Evolutionary conservation across 2,797 vertebrate species (phyloP).

Genomic region (Xiphorhynchus erythropygius): DNA sequence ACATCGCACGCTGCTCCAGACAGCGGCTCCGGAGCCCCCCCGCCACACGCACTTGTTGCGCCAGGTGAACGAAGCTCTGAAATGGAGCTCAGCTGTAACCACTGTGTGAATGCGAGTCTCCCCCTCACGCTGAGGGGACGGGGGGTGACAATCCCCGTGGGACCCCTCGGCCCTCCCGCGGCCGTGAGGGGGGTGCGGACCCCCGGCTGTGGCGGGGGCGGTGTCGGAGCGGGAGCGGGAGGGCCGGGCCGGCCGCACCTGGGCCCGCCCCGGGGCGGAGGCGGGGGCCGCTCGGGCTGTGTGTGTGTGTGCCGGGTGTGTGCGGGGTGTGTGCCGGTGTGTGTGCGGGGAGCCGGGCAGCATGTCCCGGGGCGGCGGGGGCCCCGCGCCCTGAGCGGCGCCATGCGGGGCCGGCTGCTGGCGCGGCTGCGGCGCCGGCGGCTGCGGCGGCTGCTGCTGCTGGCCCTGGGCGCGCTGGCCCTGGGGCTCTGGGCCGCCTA

Average conservation of each 20-base stretch:
- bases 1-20: no score
- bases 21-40: background rate
- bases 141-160: background rate
- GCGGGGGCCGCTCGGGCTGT: background rate
- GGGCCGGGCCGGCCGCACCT: background rate
- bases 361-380: background rate
- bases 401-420: conserved; percentile 43
- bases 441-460: conserved; percentile 65
- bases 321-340: no score
- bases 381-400: background rate
- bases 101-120: no score
- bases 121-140: rapidly evolving
- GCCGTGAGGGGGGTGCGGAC: no score
- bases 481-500: conserved; percentile 75
- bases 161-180: no score
- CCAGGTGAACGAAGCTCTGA: background rate
- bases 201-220: no score
- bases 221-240: no score
- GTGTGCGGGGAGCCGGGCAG: background rate
- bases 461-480: conserved; percentile 20
- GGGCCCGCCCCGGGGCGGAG: conserved; percentile 19
- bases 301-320: no score
- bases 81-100: background rate
- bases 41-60: background rate
- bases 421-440: conserved; percentile 68